A percentile compares a stretch with the other conserved stretches of the same genome.
Evolutionary conservation across 37 sponge, comb jelly and placozoan genomes (phyloP).

Genomic region (Crambe crambe): DNA sequence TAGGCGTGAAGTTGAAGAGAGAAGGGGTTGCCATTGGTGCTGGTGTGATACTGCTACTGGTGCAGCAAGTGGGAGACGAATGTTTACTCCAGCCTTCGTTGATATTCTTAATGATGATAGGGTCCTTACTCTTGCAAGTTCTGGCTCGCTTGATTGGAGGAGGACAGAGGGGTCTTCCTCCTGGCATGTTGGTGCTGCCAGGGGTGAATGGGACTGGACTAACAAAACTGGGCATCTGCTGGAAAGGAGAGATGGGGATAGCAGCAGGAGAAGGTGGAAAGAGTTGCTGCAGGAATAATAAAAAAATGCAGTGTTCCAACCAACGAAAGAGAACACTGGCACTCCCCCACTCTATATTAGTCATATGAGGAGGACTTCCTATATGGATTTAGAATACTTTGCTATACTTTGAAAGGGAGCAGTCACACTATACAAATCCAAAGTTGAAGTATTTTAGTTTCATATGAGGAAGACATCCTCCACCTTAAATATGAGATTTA

Average conservation of each 20-base stretch:
- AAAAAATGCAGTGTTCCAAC: neutral
- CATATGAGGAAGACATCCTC: too few relatives aligned
- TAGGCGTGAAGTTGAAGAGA: too few relatives aligned
- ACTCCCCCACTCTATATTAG: too few relatives aligned
- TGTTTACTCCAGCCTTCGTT: conserved; percentile 17
- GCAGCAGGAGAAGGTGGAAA: neutral
- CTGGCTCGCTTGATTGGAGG: neutral
- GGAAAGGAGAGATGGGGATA: neutral
- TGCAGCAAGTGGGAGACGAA: neutral
- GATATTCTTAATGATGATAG: conserved; percentile 30
- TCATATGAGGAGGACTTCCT: too few relatives aligned
- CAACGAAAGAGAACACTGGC: too few relatives aligned
- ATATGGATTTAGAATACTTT: too few relatives aligned
- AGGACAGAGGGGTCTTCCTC: neutral
- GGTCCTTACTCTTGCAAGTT: conserved; percentile 20
- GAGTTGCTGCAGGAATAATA: neutral
- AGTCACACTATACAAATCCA: too few relatives aligned
- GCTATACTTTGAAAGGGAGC: too few relatives aligned
- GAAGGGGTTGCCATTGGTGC: too few relatives aligned
- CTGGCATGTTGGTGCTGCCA: neutral
- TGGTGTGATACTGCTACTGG: too few relatives aligned
- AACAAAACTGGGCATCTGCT: neutral
- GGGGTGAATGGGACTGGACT: neutral
- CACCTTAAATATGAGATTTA: too few relatives aligned
- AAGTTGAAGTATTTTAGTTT: too few relatives aligned